phyloP scores from a whole-genome alignment of 92 coral and sea anemone species.

The Isaurus tuberculatus region DNA sequence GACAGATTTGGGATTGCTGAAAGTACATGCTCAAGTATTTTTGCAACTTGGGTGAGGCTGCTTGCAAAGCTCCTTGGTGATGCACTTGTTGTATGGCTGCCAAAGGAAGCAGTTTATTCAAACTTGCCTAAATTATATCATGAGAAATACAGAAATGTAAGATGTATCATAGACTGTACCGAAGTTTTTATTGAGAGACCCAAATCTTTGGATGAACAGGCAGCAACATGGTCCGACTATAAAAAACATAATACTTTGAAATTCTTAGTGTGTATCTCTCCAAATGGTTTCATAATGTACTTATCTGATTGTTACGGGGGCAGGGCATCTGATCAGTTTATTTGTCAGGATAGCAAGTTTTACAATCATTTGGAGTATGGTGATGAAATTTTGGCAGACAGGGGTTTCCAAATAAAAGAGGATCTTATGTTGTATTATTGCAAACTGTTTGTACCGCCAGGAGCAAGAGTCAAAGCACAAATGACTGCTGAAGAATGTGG shows the following conservation, averaged over 20 bases:
- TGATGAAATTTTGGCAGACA: slow-evolving; percentile 53
- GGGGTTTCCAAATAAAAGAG: slow-evolving; percentile 56
- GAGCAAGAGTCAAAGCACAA: slow-evolving; percentile 47
- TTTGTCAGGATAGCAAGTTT: slow-evolving; percentile 38
- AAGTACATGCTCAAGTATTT: slow-evolving; percentile 51
- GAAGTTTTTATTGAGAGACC: slow-evolving; percentile 57
- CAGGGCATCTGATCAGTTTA: slow-evolving; percentile 48
- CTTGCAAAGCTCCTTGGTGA: slow-evolving; percentile 45
- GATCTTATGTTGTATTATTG: slow-evolving; percentile 44
- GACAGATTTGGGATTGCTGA: slow-evolving; percentile 50
- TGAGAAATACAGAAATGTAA: slow-evolving; percentile 43
- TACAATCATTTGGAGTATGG: slow-evolving; percentile 48
- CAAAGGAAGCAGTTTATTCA: slow-evolving; percentile 44
- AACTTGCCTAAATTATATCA: slow-evolving; percentile 45
- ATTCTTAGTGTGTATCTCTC: slow-evolving; percentile 50
- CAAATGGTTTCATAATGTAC: slow-evolving; percentile 47
- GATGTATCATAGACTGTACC: slow-evolving; percentile 54
- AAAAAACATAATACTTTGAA: slow-evolving; percentile 53
- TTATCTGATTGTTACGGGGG: slow-evolving; percentile 52
- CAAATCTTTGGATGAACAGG: slow-evolving; percentile 50
- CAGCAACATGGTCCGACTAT: slow-evolving; percentile 54
- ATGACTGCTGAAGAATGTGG: slow-evolving; percentile 46
- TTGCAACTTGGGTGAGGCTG: slow-evolving; percentile 54
- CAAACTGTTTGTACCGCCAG: slow-evolving; percentile 48
- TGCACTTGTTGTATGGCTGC: slow-evolving; percentile 41